Evolutionary conservation across 2,888 invertebrate genomes (phyloP), one percentile per base, ranked within the genome.

Genomic region (Clanis bilineata): DNA sequence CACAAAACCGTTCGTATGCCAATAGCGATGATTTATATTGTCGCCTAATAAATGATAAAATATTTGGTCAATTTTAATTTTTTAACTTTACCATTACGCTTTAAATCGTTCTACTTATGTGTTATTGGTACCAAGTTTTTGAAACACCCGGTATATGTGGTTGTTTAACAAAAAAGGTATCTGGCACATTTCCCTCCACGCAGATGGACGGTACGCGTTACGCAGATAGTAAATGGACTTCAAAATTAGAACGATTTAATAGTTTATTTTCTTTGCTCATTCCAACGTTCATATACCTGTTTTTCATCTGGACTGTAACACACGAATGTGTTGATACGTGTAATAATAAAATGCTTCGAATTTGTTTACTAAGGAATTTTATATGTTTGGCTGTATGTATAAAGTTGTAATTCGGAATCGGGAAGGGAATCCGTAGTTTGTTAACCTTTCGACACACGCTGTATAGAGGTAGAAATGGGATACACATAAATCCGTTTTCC

Each of bases 171-270:
- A 73, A 75, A 72, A 73, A 32, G 7, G 63, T 73, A 69, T 73
- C 79, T 79, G 80, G 80, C 67, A 64, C 63, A 62, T 66, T 70
- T 68, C 47, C 25, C 39, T 51, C 43, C 4, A 28, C 55, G 12
- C 56, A 59, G 64, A 68, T 64, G 62, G 62, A 61, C 65, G 64
- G 56, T 62, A 73, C 72, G 71, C 68, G 66, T 66, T 68, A 67
- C 72, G 61, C 63, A 57, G 62, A 62, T 66, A 70, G 72, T 74
- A 76, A 77, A 82, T 76, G 73, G 69, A 76, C 68, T 77, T 76
- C 76, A 60, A 64, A 83, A 80, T 82, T 82, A 81, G 83, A 80
- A 71, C 70, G 67, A 71, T 67, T 67, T 58, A 59, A 67, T 67
- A 25, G 51, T 76, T 75, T 79, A 76, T 81, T 79, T 79, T 70